These are phyloP conservation scores for Octonoba sinensis DNA, from an alignment of 2,888 invertebrate species.

Conservation along the genomic window DNA sequence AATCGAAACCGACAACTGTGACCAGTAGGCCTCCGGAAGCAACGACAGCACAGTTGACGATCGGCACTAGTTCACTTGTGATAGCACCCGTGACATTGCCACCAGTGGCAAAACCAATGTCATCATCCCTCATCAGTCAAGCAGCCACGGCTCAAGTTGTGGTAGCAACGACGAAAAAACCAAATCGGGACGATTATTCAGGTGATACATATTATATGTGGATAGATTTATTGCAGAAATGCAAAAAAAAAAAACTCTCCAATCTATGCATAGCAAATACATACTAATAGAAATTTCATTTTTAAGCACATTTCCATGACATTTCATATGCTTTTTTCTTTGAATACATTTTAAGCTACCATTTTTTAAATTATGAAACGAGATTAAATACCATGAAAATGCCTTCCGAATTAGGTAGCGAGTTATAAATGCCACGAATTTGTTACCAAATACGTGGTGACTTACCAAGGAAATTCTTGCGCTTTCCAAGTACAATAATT, in stretches of 20 bases:
- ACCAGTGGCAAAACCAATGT: not conserved
- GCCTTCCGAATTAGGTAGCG: no score
- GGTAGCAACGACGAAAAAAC: slow-evolving; percentile 19
- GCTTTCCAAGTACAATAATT: no score
- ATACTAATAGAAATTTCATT: no score
- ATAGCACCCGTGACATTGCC: not conserved
- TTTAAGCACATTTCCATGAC: no score
- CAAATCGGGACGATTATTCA: slow-evolving; percentile 8
- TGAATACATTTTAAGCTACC: not conserved
- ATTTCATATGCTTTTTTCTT: not conserved
- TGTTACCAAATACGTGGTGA: no score
- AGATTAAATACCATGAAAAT: no score
- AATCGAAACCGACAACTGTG: not conserved
- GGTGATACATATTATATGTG: slow-evolving; percentile 19
- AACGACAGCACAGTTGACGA: slow-evolving; percentile 29
- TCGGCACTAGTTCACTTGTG: slow-evolving; percentile 9
- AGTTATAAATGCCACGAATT: no score
- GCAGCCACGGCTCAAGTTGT: not conserved
- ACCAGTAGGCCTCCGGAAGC: slow-evolving; percentile 17
- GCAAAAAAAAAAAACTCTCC: no score
- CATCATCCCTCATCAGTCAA: not conserved
- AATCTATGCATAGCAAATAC: no score
- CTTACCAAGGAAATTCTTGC: no score
- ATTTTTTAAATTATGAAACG: no score
- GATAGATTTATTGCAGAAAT: no score